phyloP scores from a whole-genome alignment of 2,797 vertebrate species.

The Chloroceryle amazona region DNA sequence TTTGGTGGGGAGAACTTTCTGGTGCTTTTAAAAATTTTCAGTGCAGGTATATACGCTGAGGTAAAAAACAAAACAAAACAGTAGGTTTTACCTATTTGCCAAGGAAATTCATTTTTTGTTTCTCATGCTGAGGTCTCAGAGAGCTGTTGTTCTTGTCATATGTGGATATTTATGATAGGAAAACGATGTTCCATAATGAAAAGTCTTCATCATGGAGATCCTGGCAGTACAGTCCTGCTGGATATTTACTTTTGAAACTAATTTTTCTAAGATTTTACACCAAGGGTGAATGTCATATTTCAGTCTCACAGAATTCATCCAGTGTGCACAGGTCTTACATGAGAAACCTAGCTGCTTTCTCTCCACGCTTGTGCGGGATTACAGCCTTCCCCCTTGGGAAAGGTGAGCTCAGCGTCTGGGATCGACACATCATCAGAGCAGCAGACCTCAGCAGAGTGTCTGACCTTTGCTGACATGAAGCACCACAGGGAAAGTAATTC shows the following conservation, averaged over 20 bases:
- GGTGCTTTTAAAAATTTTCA: not conserved
- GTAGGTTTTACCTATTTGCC: not conserved
- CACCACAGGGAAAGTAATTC: not conserved
- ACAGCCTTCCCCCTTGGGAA: not conserved
- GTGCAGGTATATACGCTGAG: not conserved
- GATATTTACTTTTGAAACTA: not conserved
- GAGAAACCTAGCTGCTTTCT: not conserved
- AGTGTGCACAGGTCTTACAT: not conserved
- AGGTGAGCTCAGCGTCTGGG: not conserved
- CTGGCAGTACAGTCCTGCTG: not conserved
- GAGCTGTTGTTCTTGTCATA: not conserved
- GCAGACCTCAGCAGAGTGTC: not conserved
- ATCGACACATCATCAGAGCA: not conserved
- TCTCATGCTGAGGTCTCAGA: not conserved
- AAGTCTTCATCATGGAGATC: not conserved
- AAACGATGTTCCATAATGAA: not conserved
- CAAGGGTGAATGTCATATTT: not conserved
- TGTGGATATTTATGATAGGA: not conserved
- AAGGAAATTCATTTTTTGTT: not conserved
- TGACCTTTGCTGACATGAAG: accelerated
- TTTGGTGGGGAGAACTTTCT: not conserved
- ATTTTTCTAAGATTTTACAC: not conserved
- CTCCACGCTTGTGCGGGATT: not conserved
- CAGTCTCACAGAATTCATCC: not conserved
- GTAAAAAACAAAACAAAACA: not conserved